Conservation (phyloP, 2,113 vertebrate species). For the Pseudolaguvia tuberculata region DNA sequence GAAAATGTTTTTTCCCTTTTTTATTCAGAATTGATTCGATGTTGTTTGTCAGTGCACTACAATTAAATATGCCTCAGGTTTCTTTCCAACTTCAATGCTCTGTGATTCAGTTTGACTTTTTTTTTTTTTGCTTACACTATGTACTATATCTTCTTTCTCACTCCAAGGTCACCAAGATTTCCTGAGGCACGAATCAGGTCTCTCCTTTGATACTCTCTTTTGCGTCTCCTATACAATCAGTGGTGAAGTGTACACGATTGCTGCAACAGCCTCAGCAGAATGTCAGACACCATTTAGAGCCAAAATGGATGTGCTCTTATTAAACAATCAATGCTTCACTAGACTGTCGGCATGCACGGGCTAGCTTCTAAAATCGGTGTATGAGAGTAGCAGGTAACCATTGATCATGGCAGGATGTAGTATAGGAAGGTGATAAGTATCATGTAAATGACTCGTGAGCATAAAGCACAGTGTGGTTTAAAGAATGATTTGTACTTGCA, state of each 20-base stretch:
- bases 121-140: background rate
- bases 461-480: background rate
- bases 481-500: background rate
- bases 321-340: slow-evolving; percentile 54
- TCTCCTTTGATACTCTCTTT: slow-evolving; percentile 8
- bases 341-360: slow-evolving; percentile 51
- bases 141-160: background rate
- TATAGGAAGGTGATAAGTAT: slow-evolving; percentile 26
- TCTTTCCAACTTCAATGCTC: background rate
- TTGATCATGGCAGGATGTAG: slow-evolving; percentile 49
- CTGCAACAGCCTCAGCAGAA: background rate
- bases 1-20: slow-evolving; percentile 17
- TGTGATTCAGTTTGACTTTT: background rate
- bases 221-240: background rate
- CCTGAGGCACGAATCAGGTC: slow-evolving; percentile 18
- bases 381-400: slow-evolving; percentile 16
- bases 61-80: slow-evolving; percentile 17
- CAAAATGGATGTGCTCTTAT: slow-evolving; percentile 54
- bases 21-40: slow-evolving; percentile 15
- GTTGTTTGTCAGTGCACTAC: slow-evolving; percentile 22
- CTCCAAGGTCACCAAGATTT: slow-evolving; percentile 16
- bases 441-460: slow-evolving; percentile 16
- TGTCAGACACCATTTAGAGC: slow-evolving; percentile 33
- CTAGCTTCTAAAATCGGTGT: slow-evolving; percentile 20
- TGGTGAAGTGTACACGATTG: slow-evolving; percentile 9